These are phyloP conservation scores for Brachyhypopomus gauderio DNA, from an alignment of 2,113 vertebrate species.

Conservation along the genomic window DNA sequence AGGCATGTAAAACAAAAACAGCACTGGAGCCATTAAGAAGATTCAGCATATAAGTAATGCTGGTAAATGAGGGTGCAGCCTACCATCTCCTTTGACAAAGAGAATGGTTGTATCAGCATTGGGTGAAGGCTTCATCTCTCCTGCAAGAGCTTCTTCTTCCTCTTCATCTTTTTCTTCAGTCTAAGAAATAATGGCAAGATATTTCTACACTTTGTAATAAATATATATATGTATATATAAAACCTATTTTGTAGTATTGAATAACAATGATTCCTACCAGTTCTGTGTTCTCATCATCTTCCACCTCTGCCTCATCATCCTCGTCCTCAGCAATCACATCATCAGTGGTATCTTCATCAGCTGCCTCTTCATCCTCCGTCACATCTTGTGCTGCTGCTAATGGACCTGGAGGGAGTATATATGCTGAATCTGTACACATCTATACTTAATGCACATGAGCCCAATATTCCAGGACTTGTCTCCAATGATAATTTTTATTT, in stretches of 20 bases:
- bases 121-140: slow-evolving; percentile 94
- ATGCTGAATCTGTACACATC: background rate
- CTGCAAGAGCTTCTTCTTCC: slow-evolving; percentile 85
- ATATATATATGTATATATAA: too few species aligned
- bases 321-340: slow-evolving; percentile 92
- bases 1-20: background rate
- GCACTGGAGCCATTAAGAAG: background rate
- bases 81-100: slow-evolving; percentile 97
- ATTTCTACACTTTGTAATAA: slow-evolving; percentile 44
- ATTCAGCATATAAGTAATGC: background rate
- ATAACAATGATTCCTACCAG: slow-evolving; percentile 77
- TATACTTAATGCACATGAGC: too few species aligned
- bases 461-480: too few species aligned
- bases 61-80: slow-evolving; percentile 1
- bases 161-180: slow-evolving; percentile 91
- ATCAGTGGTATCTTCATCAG: slow-evolving; percentile 87
- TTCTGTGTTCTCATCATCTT: slow-evolving; percentile 94
- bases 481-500: too few species aligned
- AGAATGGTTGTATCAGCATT: slow-evolving; percentile 95
- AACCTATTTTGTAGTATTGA: too few species aligned
- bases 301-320: slow-evolving; percentile 95
- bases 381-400: slow-evolving; percentile 85
- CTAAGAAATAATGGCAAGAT: slow-evolving; percentile 66
- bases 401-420: slow-evolving; percentile 57
- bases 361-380: slow-evolving; percentile 93